Evolutionary conservation across 2,797 vertebrate species (phyloP), one percentile per base, ranked within the genome.

Genomic region (Otus scops): DNA sequence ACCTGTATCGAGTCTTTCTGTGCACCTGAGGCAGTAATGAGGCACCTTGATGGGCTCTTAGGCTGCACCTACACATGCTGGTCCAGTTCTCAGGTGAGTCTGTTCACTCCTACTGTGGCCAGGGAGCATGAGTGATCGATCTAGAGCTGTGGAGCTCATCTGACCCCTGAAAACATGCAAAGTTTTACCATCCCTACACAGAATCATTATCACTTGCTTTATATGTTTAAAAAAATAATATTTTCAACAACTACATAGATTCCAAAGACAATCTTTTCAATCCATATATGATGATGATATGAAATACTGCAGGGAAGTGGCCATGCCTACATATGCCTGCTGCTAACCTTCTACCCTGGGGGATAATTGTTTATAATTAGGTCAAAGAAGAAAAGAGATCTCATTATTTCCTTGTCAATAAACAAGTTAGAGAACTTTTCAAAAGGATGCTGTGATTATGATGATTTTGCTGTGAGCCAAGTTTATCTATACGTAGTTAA

Each of bases 41-140:
- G 43, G 32, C 21, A 39, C 14, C 51, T 69, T 1, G 0, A 0
- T 0, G 47, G 13, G 30, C 19, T 85, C 3, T 45, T 26, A 28
- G 0, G 3, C n/a, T 84, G 30, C 32, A 7, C 13, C n/a, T 54
- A 3, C 27, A 4, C 0, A 0, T 12, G 20, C 51, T 51, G 67
- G 13, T 17, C 57, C 17, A 28, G 30, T 28, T 71, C 2, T 0
- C 16, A 32, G 14, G 4, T 12, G 13, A 32, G 23, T 18, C n/a
- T 54, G 8, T 11, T 19, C 39, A 36, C n/a, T 34, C 14, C 8
- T 26, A 7, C 48, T 45, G 13, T 24, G 57, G 9, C n/a, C 32
- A 39, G 56, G 22, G 9, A 56, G 4, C 9, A 4, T 2, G 22
- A 28, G 12, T 24, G 11, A 71, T 15, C 7, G 11, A 71, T 15